Conservation (phyloP, 92 coral and sea anemone species). For the Meandrina meandrites region DNA sequence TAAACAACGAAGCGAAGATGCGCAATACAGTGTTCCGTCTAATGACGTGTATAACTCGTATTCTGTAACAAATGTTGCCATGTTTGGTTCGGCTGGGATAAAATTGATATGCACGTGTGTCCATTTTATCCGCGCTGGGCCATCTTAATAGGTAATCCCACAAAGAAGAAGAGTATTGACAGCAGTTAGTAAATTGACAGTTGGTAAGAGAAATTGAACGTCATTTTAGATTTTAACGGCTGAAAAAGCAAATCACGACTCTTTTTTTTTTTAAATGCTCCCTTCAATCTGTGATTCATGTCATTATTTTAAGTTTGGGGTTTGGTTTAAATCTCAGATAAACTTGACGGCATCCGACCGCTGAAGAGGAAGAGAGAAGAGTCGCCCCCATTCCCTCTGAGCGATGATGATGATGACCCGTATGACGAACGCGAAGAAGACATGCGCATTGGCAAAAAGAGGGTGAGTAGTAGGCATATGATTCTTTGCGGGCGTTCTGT, state of each 20-base stretch:
- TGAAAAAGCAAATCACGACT: neutral
- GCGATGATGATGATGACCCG: slow-evolving; percentile 90
- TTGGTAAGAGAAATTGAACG: too few species aligned
- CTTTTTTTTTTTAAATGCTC: neutral
- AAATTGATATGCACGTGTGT: neutral
- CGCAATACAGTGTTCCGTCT: neutral
- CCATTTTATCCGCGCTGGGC: neutral
- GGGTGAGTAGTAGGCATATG: slow-evolving; percentile 63
- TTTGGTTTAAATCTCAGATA: slow-evolving; percentile 54
- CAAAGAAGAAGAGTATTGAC: neutral
- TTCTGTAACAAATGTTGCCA: neutral
- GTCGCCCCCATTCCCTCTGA: slow-evolving; percentile 72
- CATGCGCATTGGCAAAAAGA: slow-evolving; percentile 98
- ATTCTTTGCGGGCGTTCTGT: neutral
- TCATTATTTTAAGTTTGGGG: neutral
- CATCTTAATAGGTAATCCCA: neutral
- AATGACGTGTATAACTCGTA: neutral
- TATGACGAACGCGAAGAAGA: slow-evolving; percentile 99
- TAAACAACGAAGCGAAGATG: neutral
- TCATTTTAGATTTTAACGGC: neutral
- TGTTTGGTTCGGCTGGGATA: neutral
- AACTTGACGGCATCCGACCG: slow-evolving; percentile 95
- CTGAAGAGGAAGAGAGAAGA: slow-evolving; percentile 74
- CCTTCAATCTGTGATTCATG: neutral
- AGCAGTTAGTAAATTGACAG: neutral